Conservation (phyloP, 2,888 invertebrate genomes). For the Phytoseiulus persimilis region DNA sequence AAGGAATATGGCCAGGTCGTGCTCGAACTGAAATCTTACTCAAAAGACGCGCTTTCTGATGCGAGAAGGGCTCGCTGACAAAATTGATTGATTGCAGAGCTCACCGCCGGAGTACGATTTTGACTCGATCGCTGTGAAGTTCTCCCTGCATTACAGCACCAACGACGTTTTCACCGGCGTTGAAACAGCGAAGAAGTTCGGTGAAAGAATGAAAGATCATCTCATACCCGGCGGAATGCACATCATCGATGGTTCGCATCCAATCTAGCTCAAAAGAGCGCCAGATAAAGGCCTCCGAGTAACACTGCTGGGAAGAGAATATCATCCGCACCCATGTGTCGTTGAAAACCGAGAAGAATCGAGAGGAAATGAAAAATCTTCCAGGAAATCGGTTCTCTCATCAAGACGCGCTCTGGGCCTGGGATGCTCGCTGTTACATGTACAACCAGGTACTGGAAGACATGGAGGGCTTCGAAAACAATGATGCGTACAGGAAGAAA, state of each 20-base stretch:
- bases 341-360: no score
- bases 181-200: neutral
- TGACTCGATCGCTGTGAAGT: neutral
- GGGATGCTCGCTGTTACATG: conserved; percentile 5
- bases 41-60: no score
- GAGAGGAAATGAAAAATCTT: neutral
- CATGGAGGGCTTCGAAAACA: neutral
- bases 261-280: no score
- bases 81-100: neutral
- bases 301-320: no score
- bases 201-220: neutral
- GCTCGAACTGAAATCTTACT: no score
- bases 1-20: conserved; percentile 1
- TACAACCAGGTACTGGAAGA: neutral
- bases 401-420: neutral
- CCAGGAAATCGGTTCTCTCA: neutral
- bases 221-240: conserved; percentile 10
- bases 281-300: no score
- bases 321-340: no score
- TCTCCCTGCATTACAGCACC: neutral
- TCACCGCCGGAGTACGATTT: conserved; percentile 10
- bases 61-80: no score
- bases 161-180: conserved; percentile 13
- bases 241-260: neutral
- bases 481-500: neutral